phyloP scores from a whole-genome alignment of 2,113 vertebrate species.

The Urocolius indicus region DNA sequence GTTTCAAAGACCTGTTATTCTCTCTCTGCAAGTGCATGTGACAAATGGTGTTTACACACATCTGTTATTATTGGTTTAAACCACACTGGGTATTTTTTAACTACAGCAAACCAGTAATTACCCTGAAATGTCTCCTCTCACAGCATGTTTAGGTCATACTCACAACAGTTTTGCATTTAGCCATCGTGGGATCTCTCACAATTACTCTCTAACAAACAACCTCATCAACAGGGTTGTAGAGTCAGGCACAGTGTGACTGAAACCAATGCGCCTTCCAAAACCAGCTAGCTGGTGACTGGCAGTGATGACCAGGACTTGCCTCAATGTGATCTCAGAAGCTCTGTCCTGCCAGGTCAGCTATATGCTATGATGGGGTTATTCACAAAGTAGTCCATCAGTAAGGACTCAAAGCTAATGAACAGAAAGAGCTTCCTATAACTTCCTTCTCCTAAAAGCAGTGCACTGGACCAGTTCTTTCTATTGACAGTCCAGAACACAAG shows the following conservation, averaged over 20 bases:
- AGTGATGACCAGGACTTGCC: not conserved
- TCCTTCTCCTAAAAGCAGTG: not conserved
- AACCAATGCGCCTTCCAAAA: not conserved
- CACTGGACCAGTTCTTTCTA: not conserved
- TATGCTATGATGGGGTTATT: not conserved
- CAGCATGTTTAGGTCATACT: not conserved
- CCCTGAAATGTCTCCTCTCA: not conserved
- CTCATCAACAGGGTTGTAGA: no score
- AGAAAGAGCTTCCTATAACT: not conserved
- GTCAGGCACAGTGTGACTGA: not conserved
- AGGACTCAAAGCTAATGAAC: not conserved
- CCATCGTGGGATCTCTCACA: not conserved
- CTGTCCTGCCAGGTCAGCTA: not conserved
- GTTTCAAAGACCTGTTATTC: conserved; percentile 6
- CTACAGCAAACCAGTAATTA: not conserved
- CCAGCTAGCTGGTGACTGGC: not conserved
- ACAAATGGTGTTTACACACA: not conserved
- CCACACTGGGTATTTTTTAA: not conserved
- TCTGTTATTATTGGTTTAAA: not conserved
- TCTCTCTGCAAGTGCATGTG: not conserved
- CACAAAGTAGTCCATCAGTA: not conserved
- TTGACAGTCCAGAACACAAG: not conserved
- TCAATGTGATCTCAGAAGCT: not conserved
- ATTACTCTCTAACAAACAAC: not conserved
- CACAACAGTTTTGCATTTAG: not conserved